Base-by-base conservation (phyloP, 2,797 vertebrate genomes). In the Hephaestus fuliginosus region DNA sequence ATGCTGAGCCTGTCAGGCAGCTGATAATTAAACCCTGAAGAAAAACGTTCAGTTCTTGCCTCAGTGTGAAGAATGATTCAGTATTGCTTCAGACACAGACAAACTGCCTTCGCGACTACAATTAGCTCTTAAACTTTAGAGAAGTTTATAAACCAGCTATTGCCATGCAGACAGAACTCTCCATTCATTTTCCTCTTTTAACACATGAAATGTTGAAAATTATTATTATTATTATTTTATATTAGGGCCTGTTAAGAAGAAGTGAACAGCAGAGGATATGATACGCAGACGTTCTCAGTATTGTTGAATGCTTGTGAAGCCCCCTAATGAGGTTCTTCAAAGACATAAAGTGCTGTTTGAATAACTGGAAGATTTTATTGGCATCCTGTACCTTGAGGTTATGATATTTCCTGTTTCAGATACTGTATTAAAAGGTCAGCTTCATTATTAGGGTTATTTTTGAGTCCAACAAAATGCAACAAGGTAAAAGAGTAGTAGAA, bases 21-120 rank as follows among this genome's bases (percentile, higher is more conserved):
- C 69, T 81, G 75, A 68, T 86, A 68, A 86, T 85, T 81, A 89
- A 86, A 82, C 51, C 70, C 46, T 56, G 6, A 25, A 69, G 55
- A 80, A 55, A 78, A 82, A 75, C 57, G 68, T 85, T 73, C 65
- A 70, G 51, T 76, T 70, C 58, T 78, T 74, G 55, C 20, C 51
- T 78, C 63, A 67, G 51, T 78, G 57, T 76, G 41, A 74, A 64
- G 52, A 67, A 69, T 68, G 56, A 82, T 60, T 86, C 56, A 55
- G 48, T 82, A 55, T 62, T 52, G 44, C 64, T 56, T 72, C 20
- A 63, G 71, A 78, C 30, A n/a, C 56, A 78, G 55, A 69, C 57
- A 75, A 73, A 64, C 57, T n/a, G 64, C 52, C 56, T 68, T 57
- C 2, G 3, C 55, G 64, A 74, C 22, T 68, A 67, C n/a, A 46